These are phyloP conservation scores for Chaetorhynchus papuensis DNA, from an alignment of 2,113 vertebrate genomes.

Conservation along the genomic window DNA sequence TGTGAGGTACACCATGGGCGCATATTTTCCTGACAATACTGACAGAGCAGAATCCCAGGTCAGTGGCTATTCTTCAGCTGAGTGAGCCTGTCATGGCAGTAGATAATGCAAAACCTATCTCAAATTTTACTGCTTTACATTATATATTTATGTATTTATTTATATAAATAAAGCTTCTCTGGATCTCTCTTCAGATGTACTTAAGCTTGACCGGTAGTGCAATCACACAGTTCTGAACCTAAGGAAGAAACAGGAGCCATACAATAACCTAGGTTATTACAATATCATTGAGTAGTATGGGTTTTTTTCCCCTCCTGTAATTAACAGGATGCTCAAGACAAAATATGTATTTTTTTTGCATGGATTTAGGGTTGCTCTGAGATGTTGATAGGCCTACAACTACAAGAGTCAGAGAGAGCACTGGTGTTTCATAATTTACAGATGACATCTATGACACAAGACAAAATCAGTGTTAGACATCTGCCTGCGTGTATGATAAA, in stretches of 20 bases:
- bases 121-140: neutral
- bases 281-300: neutral
- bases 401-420: neutral
- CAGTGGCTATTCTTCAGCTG: neutral
- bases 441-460: neutral
- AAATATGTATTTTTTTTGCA: neutral
- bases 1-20: neutral
- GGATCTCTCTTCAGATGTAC: neutral
- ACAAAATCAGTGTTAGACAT: neutral
- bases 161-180: neutral
- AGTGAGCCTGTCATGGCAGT: neutral
- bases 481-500: neutral
- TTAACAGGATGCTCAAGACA: neutral
- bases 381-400: neutral
- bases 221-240: neutral
- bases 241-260: neutral
- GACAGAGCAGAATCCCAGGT: neutral
- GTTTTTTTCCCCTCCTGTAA: accelerated
- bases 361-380: neutral
- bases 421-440: neutral
- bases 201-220: neutral
- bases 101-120: neutral
- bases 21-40: neutral
- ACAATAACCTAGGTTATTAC: neutral
- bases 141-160: neutral